Evolutionary conservation across 1,140 invertebrate species (phyloP), one percentile per base, ranked within the genome.

Genomic region (Penaeus indicus): DNA sequence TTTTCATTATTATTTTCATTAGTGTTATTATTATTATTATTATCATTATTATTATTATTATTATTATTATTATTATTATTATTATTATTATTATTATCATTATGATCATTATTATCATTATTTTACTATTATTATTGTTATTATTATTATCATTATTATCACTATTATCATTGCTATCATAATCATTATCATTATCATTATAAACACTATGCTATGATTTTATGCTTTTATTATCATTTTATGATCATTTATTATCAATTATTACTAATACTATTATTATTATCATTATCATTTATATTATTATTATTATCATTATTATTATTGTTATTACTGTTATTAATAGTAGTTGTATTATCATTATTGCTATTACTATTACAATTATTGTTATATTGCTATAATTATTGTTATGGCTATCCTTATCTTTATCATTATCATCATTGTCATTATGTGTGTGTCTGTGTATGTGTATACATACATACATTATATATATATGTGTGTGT

Each of bases 1-100:
- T 72, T 72, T 11, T 72, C n/a, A 72, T 72, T n/a, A 72, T 10
- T 72, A 72, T 72, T n/a, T 11, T 72, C n/a, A 72, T 72, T 25
- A 25, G 7, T 72, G n/a, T 72, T n/a, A 72, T n/a, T 72, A 72
- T 72, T 72, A 72, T 72, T n/a, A n/a, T 22, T 21, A 21, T 18
- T 72, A 72, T 72, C n/a, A 72, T 72, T n/a, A 72, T 72, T 72
- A 72, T 72, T 72, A 72, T n/a, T n/a, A 72, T 72, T 72, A 72
- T 72, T 72, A 72, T 72, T 72, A n/a, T 72, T 72, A 72, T 72
- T 72, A 72, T 72, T n/a, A 72, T 72, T 25, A 25, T 72, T 72
- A 72, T 72, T 72, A n/a, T 72, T 72, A 72, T 72, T 72, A 72
- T 72, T 72, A 72, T 72, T 72, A 72, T 72, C n/a, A 72, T 72